A percentile compares a stretch with the other conserved stretches of the same genome.
phyloP scores from a whole-genome alignment of 2,113 vertebrate genomes.

The Lichenostomus cassidix region DNA sequence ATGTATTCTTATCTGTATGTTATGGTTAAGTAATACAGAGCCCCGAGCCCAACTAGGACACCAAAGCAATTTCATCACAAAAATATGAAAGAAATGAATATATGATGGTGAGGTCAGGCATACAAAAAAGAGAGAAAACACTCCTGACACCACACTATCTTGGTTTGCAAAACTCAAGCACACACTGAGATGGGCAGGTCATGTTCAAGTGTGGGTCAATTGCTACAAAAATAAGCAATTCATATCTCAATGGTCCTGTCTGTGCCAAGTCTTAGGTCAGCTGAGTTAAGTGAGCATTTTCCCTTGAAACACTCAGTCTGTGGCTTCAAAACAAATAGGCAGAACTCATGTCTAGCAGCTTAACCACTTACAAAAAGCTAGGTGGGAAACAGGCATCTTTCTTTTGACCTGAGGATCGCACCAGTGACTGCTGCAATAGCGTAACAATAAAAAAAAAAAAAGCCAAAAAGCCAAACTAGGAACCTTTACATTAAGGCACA shows the following conservation, averaged over 20 bases:
- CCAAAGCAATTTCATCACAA: background rate
- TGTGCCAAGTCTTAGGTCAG: background rate
- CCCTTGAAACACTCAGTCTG: background rate
- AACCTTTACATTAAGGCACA: background rate
- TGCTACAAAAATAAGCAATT: background rate
- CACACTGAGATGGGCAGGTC: background rate
- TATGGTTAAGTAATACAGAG: background rate
- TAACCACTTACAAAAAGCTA: background rate
- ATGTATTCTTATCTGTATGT: background rate
- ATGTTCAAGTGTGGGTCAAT: background rate
- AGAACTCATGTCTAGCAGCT: background rate
- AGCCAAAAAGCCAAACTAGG: accelerated
- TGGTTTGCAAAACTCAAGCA: background rate
- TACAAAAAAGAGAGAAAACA: background rate
- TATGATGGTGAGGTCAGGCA: background rate
- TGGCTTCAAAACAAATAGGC: background rate
- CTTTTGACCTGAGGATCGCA: background rate
- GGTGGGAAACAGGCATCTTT: background rate
- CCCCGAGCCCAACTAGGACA: background rate
- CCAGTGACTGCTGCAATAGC: background rate
- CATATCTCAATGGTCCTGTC: background rate
- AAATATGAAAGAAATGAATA: background rate
- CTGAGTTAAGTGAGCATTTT: background rate
- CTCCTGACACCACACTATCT: background rate
- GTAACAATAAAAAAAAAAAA: background rate